phyloP scores from a whole-genome alignment of 1,140 invertebrate genomes.

The Bombus affinis region DNA sequence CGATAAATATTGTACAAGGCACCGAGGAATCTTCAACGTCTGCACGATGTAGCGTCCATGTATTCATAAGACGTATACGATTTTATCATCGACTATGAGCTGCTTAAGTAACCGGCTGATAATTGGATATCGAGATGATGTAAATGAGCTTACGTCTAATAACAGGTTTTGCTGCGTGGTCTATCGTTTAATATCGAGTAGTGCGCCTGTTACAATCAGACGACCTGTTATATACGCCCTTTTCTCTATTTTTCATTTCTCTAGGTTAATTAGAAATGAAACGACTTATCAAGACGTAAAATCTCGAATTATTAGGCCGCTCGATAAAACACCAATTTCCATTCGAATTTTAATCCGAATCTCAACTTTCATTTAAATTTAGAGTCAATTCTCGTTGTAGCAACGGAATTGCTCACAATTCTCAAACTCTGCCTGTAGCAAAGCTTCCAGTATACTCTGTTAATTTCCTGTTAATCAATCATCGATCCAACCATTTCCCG shows the following conservation, averaged over 20 bases:
- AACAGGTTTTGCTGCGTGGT: conserved; percentile 28
- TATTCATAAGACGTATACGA: neutral
- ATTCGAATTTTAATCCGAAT: too few relatives aligned
- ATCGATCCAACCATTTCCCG: too few relatives aligned
- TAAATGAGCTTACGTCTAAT: conserved; percentile 47
- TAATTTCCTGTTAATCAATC: too few relatives aligned
- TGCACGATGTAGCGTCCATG: too few relatives aligned
- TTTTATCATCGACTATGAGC: conserved; percentile 11
- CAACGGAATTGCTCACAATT: too few relatives aligned
- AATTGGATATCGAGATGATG: conserved; percentile 53
- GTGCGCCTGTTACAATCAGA: neutral
- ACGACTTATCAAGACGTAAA: neutral
- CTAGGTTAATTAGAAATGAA: conserved; percentile 7
- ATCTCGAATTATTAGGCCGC: neutral
- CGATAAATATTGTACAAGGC: conserved; percentile 17
- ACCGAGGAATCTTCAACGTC: too few relatives aligned
- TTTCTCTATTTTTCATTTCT: neutral
- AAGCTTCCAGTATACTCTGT: too few relatives aligned
- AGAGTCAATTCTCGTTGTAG: too few relatives aligned
- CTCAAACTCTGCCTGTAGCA: too few relatives aligned
- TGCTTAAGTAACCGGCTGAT: conserved; percentile 39
- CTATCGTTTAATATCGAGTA: conserved; percentile 7
- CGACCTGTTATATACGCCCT: conserved; percentile 7
- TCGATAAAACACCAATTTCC: neutral
- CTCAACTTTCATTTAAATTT: too few relatives aligned